Conservation (phyloP, 2,888 invertebrate genomes). For the Dilophus febrilis region DNA sequence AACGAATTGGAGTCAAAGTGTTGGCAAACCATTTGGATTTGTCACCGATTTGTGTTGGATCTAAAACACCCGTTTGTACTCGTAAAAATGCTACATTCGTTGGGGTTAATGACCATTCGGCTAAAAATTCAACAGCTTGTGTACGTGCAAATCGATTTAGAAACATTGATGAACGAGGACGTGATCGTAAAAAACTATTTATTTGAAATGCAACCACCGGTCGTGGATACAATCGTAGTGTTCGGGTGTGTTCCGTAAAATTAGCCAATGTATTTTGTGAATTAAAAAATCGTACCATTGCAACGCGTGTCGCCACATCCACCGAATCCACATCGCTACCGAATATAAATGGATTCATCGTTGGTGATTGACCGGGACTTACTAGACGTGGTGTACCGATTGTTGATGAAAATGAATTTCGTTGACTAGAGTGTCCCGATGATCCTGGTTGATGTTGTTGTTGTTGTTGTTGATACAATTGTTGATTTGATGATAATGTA, state of each 20-base stretch:
- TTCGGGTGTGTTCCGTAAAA: constrained; percentile 95
- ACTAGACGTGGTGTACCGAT: constrained; percentile 30
- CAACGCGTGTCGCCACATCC: constrained; percentile 93
- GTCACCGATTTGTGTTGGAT: constrained; percentile 90
- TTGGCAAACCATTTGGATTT: constrained; percentile 95
- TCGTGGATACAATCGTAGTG: constrained; percentile 85
- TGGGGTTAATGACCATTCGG: constrained; percentile 96
- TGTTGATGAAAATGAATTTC: constrained; percentile 30
- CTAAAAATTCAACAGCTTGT: constrained; percentile 97
- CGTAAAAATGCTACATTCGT: constrained; percentile 94
- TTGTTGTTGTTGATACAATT: constrained; percentile 21
- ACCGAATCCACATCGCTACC: constrained; percentile 95
- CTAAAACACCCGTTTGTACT: constrained; percentile 90
- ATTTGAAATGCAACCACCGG: constrained; percentile 99
- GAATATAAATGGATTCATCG: constrained; percentile 75
- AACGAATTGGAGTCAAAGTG: constrained; percentile 71
- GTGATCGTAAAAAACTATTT: constrained; percentile 85
- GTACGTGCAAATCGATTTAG: constrained; percentile 84
- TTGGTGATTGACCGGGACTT: constrained; percentile 34
- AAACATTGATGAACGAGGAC: constrained; percentile 77
- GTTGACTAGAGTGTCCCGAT: constrained; percentile 24
- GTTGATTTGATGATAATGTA: constrained; percentile 14
- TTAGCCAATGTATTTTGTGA: constrained; percentile 93
- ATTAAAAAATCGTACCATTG: constrained; percentile 97
- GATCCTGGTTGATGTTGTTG: constrained; percentile 19